Base-by-base conservation (phyloP, 2,113 vertebrate species). In the Castor canadensis region DNA sequence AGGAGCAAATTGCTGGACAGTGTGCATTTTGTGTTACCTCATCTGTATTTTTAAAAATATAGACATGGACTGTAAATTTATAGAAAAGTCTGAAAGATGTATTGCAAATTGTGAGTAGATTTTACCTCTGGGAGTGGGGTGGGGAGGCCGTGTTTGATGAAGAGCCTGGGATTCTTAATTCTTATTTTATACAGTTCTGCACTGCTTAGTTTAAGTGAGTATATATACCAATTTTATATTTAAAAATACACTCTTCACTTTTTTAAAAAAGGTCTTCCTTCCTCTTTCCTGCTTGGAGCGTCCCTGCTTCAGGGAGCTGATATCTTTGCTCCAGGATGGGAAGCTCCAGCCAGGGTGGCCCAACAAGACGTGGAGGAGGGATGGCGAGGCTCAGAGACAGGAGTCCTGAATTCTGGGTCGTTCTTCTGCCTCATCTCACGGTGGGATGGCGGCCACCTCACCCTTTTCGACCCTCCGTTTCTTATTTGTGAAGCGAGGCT, bases 281-380 rank as follows among this genome's bases (percentile, higher is more conserved):
- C 92, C 40, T 22, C n/a, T 80, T 79, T 83, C 84, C 71, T 76
- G 52, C 72, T 91, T n/a, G 75, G 35, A 2, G 4, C 4, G 35
- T 64, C 6, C 38, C 47, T 66, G 40, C 58, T 83, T 32, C 20
- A 1, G 2, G 6, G 38, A 69, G 16, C 9, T 20, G 40, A 60
- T 35, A 38, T 62, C n/a, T 77, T 35, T 49, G 24, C 1, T 38
- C 86, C 22, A 17, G 8, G 9, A 40, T 20, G 45, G 22, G 1
- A 12, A 73, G 24, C 13, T 40, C 69, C 66, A 47, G 1, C 22
- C n/a, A 1, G 28, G 13, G 11, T 6, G 1, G 11, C 13, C 67
- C 54, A 71, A 60, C 71, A 45, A 22, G 6, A 60, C 62, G 47
- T n/a, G 88, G 75, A 45, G 94, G 95, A 95, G 88, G 8, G 56